Evolutionary conservation across 2,888 invertebrate species (phyloP), one percentile per base, ranked within the genome.

Genomic region (Brachyopa scutellaris): DNA sequence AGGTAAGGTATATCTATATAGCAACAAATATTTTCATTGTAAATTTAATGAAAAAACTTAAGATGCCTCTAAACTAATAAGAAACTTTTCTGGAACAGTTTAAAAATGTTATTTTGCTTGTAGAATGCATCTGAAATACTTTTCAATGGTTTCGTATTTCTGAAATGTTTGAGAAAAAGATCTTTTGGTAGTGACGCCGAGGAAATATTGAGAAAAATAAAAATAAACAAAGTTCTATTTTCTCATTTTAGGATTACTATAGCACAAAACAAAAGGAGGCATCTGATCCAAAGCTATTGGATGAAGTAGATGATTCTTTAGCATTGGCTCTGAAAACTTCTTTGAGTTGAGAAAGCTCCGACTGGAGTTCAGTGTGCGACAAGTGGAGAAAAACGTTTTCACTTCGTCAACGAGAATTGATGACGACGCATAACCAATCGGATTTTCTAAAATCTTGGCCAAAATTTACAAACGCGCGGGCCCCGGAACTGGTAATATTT

Each of bases 1-100:
- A 61, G 61, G 61, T 61, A 61, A 45, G 45, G 6, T 45, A 45
- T 9, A 7, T n/a, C n/a, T n/a, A n/a, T n/a, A n/a, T n/a, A n/a
- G n/a, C n/a, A n/a, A n/a, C n/a, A n/a, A n/a, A n/a, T n/a, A n/a
- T n/a, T n/a, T n/a, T n/a, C n/a, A n/a, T n/a, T n/a, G n/a, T n/a
- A n/a, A n/a, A n/a, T n/a, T n/a, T n/a, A n/a, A n/a, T n/a, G n/a
- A n/a, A n/a, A n/a, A n/a, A n/a, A n/a, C n/a, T n/a, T n/a, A n/a
- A n/a, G n/a, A n/a, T n/a, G n/a, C n/a, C n/a, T n/a, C n/a, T n/a
- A n/a, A n/a, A n/a, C n/a, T n/a, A n/a, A n/a, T n/a, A n/a, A 45
- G n/a, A 21, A 45, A 40, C 17, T 8, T 40, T 17, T 17, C 8
- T 0, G 2, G 6, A 42, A 42, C 9, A 42, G 15, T 42, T 42